Evolutionary conservation across 2,797 vertebrate species (phyloP).

Genomic region (Poeciliopsis gracilis): DNA sequence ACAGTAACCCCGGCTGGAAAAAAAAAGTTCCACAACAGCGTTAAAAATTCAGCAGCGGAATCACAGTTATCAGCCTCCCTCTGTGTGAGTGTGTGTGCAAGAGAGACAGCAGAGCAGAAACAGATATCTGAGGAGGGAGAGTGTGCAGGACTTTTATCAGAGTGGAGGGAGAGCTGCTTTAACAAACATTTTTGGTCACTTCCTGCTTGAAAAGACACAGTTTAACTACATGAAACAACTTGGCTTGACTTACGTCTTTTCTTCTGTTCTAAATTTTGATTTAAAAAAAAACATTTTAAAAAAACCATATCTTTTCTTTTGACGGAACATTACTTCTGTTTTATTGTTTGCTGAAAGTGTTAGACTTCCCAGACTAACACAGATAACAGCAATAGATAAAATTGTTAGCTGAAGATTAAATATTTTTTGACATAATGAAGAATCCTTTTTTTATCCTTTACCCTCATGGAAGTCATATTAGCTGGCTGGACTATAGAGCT

Average conservation of each 20-base stretch:
- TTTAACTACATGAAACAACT: slow-evolving; percentile 27
- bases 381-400: not conserved
- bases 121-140: slow-evolving; percentile 59
- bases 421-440: not conserved
- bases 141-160: slow-evolving; percentile 43
- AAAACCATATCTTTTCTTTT: too few species aligned
- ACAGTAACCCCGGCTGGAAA: slow-evolving; percentile 77
- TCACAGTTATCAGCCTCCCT: slow-evolving; percentile 70
- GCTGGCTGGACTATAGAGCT: not conserved
- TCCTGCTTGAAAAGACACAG: slow-evolving; percentile 55
- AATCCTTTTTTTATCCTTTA: not conserved
- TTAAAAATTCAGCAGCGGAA: slow-evolving; percentile 86
- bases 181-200: slow-evolving; percentile 65
- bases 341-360: not conserved
- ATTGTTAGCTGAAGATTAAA: not conserved
- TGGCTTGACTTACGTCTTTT: slow-evolving; percentile 6
- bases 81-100: slow-evolving; percentile 48
- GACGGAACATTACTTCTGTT: not conserved
- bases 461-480: not conserved
- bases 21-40: slow-evolving; percentile 82
- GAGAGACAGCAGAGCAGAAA: slow-evolving; percentile 67
- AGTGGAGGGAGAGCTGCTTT: slow-evolving; percentile 39
- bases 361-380: not conserved
- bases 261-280: not conserved
- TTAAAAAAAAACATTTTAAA: not conserved